Conservation (phyloP, 2,113 vertebrate genomes). For the Donacobius atricapilla region DNA sequence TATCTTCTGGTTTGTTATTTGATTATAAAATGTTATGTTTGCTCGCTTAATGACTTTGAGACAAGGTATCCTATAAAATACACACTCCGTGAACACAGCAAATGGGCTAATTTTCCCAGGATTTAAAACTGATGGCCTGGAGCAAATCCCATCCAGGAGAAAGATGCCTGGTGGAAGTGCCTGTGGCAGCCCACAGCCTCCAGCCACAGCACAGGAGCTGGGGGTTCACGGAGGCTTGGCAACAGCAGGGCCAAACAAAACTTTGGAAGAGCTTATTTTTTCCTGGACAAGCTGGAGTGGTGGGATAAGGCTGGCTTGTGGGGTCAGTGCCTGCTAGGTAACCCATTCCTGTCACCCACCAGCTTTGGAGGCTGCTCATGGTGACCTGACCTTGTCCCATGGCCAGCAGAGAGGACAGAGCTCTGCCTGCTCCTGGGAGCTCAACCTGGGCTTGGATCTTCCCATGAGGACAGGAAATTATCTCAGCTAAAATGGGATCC, state of each 20-base stretch:
- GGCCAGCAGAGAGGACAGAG: neutral
- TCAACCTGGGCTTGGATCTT: neutral
- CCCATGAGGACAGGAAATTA: neutral
- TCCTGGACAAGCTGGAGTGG: neutral
- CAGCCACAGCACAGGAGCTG: neutral
- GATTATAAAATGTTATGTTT: neutral
- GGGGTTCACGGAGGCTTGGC: neutral
- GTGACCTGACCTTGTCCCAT: neutral
- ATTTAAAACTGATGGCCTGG: neutral
- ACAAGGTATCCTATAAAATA: neutral
- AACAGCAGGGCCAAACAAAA: neutral
- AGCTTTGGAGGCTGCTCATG: neutral
- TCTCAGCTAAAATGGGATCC: neutral
- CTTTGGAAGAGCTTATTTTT: neutral
- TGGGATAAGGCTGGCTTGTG: neutral
- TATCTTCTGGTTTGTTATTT: neutral
- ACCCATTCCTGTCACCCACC: fast-evolving
- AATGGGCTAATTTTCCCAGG: neutral
- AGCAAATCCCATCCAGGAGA: neutral
- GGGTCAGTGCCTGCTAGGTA: neutral
- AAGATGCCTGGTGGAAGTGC: neutral
- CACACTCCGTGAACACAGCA: neutral
- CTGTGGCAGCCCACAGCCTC: neutral
- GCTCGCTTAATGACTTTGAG: neutral
- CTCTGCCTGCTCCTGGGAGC: neutral